These are phyloP conservation scores for Bugulina stolonifera DNA, from an alignment of 2,888 invertebrate species.

Conservation along the genomic window DNA sequence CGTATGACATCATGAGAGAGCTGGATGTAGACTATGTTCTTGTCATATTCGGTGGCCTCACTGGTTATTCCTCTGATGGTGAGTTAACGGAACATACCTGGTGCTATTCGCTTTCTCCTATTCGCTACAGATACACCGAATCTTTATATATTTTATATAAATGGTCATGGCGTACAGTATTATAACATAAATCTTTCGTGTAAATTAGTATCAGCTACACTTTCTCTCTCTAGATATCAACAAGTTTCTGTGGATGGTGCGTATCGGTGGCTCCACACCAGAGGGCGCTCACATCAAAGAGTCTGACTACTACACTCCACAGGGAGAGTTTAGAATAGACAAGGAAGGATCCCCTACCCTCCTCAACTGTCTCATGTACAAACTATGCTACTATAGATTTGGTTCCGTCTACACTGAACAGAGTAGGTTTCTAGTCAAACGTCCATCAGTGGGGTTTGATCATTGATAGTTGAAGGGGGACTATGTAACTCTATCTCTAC, in stretches of 20 bases:
- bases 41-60: constrained; percentile 96
- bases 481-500: no score
- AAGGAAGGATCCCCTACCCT: constrained; percentile 84
- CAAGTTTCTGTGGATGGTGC: constrained; percentile 99
- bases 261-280: constrained; percentile 91
- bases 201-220: not conserved
- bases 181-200: not conserved
- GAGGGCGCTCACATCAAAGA: constrained; percentile 91
- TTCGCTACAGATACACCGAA: no score
- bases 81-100: no score
- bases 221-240: constrained; percentile 71
- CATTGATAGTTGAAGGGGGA: no score
- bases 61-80: constrained; percentile 97
- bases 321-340: constrained; percentile 93
- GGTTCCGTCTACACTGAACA: constrained; percentile 93
- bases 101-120: no score
- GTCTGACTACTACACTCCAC: constrained; percentile 87
- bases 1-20: constrained; percentile 95
- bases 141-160: no score
- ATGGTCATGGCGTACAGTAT: no score
- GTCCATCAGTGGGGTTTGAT: no score
- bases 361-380: constrained; percentile 97
- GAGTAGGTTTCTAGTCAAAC: constrained; percentile 61
- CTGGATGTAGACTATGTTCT: constrained; percentile 95
- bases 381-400: constrained; percentile 98